Percentiles rank a stretch among this genome's conserved stretches.
Evolutionary conservation across 2,113 vertebrate species (phyloP).

Genomic region (Picathartes gymnocephalus): DNA sequence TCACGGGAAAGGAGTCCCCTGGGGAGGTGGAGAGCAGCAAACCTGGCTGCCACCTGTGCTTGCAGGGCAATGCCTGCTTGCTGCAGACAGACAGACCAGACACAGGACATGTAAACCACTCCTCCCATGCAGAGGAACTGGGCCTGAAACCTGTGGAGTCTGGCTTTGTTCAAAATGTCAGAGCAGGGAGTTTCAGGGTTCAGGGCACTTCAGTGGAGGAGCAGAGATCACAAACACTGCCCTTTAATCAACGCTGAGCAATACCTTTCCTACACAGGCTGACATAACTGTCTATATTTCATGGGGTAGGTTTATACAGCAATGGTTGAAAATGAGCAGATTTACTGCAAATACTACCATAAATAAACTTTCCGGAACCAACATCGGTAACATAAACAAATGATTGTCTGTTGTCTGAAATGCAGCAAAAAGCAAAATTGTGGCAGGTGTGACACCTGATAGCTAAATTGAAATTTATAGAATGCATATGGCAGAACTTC

Average conservation of each 20-base stretch:
- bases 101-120: background rate
- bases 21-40: background rate
- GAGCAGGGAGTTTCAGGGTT: background rate
- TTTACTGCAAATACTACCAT: constrained; percentile 36
- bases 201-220: background rate
- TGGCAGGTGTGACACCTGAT: constrained; percentile 73
- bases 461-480: constrained; percentile 74
- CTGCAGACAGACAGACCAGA: background rate
- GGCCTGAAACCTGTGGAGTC: background rate
- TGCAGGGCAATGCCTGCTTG: fast-evolving
- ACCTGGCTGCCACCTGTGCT: background rate
- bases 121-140: background rate
- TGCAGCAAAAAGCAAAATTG: constrained; percentile 42
- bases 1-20: fast-evolving
- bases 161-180: background rate
- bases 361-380: constrained; percentile 50
- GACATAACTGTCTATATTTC: constrained; percentile 18
- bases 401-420: constrained; percentile 60
- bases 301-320: background rate
- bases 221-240: background rate
- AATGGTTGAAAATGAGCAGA: constrained; percentile 9
- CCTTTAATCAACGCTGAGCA: constrained; percentile 17
- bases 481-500: constrained; percentile 66
- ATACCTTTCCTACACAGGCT: constrained; percentile 7
- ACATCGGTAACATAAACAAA: constrained; percentile 48